Evolutionary conservation across 2,113 vertebrate genomes (phyloP).

Genomic region (Plotosus lineatus): DNA sequence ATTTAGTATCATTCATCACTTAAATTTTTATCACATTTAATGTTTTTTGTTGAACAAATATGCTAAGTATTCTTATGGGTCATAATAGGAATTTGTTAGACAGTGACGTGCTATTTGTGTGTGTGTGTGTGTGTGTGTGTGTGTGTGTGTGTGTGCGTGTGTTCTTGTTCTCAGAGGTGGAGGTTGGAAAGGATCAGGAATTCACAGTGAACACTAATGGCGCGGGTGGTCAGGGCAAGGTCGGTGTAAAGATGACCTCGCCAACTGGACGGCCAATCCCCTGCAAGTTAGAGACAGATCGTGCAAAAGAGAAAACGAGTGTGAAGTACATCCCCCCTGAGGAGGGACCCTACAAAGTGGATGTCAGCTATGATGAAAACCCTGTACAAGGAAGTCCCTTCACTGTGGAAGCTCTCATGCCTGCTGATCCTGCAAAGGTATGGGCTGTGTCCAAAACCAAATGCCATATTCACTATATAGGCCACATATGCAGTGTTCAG

Average conservation of each 20-base stretch:
- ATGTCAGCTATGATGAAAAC: slow-evolving; percentile 89
- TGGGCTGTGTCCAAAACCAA: neutral
- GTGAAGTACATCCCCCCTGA: slow-evolving; percentile 89
- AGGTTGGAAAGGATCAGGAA: slow-evolving; percentile 87
- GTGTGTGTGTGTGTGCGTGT: slow-evolving; percentile 11
- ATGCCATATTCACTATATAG: neutral
- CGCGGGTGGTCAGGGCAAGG: slow-evolving; percentile 84
- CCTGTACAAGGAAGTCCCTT: slow-evolving; percentile 91
- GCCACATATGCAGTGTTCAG: neutral
- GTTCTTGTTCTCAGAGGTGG: slow-evolving; percentile 75
- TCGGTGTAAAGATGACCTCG: slow-evolving; percentile 87
- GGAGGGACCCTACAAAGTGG: slow-evolving; percentile 91
- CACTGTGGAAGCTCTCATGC: slow-evolving; percentile 85
- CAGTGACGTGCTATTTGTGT: neutral
- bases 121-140: neutral
- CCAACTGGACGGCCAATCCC: slow-evolving; percentile 86
- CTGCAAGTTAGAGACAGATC: slow-evolving; percentile 85
- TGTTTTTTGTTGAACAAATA: neutral
- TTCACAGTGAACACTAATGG: slow-evolving; percentile 84
- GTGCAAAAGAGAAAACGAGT: slow-evolving; percentile 74
- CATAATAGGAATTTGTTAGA: neutral
- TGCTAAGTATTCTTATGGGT: neutral
- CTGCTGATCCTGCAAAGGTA: slow-evolving; percentile 91
- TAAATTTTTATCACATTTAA: neutral
- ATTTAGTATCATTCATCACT: neutral